Evolutionary conservation across 2,888 invertebrate genomes (phyloP), one percentile per base, ranked within the genome.

Genomic region (Acanthoscelides obtectus): DNA sequence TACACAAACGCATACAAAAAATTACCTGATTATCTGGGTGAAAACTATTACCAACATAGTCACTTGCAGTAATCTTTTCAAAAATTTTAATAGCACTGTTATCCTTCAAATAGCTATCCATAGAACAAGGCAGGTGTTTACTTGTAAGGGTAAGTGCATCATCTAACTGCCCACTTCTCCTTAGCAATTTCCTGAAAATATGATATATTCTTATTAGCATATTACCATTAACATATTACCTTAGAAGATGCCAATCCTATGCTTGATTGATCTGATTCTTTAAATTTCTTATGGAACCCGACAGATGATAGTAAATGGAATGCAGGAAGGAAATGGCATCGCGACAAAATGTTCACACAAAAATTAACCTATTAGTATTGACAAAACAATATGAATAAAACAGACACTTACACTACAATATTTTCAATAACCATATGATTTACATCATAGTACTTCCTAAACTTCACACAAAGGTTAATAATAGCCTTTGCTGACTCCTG

Each of bases 31-130:
- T n/a, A n/a, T n/a, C n/a, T n/a, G n/a, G n/a, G n/a, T n/a, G n/a
- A n/a, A n/a, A 21, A 65, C 76, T 77, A 67, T 78, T 75, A 8
- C 76, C 75, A 66, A 77, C 77, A 76, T 79, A 79, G 73, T 77
- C 79, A 72, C 78, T 78, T 64, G 75, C 75, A 22, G 70, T 71
- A 12, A 76, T 73, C 70, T 73, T 75, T 70, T 74, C 75, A 22
- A 73, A 75, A 64, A 75, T 69, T 63, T 72, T 69, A 27, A 63
- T 69, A 22, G 74, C 64, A 20, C 70, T 68, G 6, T 74, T 71
- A 69, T 76, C 72, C 68, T 22, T 70, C 22, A 76, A 69, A 72
- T 68, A 74, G 19, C 72, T 74, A 67, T 76, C 76, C 22, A 74
- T 22, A 45, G 72, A 72, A 22, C 72, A 75, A 19, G 77, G 73